phyloP scores from a whole-genome alignment of 2,888 invertebrate genomes.

The Drosophila infuscata region DNA sequence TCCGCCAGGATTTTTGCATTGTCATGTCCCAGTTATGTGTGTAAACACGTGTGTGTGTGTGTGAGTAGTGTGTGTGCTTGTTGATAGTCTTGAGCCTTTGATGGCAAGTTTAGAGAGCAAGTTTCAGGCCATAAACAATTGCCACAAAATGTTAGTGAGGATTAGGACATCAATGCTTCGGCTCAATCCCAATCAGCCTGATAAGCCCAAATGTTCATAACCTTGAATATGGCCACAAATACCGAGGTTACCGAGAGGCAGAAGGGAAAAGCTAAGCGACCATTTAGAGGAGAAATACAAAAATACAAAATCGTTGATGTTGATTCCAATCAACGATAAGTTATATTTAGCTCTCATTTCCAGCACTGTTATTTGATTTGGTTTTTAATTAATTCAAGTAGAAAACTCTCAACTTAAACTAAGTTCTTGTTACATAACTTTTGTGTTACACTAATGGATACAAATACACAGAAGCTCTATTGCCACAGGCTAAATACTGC shows the following conservation, averaged over 20 bases:
- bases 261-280: neutral
- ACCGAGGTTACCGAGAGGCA: neutral
- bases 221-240: neutral
- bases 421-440: neutral
- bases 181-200: neutral
- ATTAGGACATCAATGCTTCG: conserved; percentile 41
- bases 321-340: neutral
- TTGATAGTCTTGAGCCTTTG: conserved; percentile 27
- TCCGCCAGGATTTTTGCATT: conserved; percentile 59
- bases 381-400: neutral
- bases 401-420: neutral
- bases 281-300: neutral
- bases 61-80: conserved; percentile 1
- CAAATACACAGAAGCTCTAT: neutral
- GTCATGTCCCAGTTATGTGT: conserved; percentile 52
- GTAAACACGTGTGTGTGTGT: neutral
- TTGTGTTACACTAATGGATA: neutral
- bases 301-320: neutral
- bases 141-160: conserved; percentile 19
- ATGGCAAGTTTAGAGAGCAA: conserved; percentile 34
- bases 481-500: neutral
- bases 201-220: conserved; percentile 20
- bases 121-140: conserved; percentile 37
- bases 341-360: neutral
- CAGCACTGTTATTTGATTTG: neutral